Base-by-base conservation (phyloP, 53 echinoderm and acorn worm species). In the Astropecten irregularis region DNA sequence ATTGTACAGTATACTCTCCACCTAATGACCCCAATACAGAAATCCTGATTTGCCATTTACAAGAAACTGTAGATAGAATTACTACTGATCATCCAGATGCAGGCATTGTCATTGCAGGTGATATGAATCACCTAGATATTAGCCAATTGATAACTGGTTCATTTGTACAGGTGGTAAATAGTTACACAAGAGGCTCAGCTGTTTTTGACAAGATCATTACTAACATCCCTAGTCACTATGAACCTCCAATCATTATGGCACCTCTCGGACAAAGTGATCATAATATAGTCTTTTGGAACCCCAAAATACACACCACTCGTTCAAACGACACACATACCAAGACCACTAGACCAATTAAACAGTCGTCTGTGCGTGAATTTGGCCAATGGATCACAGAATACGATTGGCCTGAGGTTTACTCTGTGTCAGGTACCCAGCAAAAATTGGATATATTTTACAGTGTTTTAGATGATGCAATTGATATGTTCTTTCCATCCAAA, bases 161-260 rank as follows among this genome's bases (percentile, higher is more conserved):
- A 13, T 84, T 84, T 57, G 42, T 38, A 6, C 84, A 84, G 26
- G 84, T 85, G 30, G 85, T 85, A 6, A 50, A 85, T 32, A n/a
- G 27, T 30, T 70, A 69, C 0, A 53, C 70, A 6, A 18, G 70
- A 30, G 25, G 42, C 21, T 37, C 38, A 33, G 73, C 49, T 2
- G 60, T 73, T 18, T 53, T 85, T 13, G 85, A 85, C 34, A 85
- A 85, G 30, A 85, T 85, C 20, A 73, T 85, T 22, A 71, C 73
- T 2, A 71, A 61, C 29, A 48, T 81, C 26, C 46, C 23, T 58
- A 0, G 36, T 35, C 40, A 77, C 0, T 77, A 58, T 58, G 3
- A 57, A 58, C 40, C 25, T 23, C 59, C 28, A 59, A 14, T 59
- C 11, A 27, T 29, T 14, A 59, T 59, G 59, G 27, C 59, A 4